Percentiles rank a stretch among this genome's conserved stretches.
Evolutionary conservation across 1,140 invertebrate genomes (phyloP).

Genomic region (Drosophila lacertosa): DNA sequence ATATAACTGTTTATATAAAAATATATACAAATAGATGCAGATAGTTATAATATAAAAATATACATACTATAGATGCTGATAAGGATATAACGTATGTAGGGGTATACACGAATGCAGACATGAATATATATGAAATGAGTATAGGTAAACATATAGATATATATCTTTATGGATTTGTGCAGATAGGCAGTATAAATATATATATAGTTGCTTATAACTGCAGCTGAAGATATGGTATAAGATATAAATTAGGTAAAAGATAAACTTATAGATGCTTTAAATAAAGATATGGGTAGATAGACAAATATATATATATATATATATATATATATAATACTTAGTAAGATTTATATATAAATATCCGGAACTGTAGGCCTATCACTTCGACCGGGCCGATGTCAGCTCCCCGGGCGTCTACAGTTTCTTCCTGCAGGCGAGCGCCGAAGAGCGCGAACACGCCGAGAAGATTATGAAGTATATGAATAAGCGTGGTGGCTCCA

Average conservation of each 20-base stretch:
- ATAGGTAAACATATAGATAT: too few relatives aligned
- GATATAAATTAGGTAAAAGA: not conserved
- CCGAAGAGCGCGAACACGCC: conserved; percentile 92
- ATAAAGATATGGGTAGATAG: not conserved
- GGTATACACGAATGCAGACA: too few relatives aligned
- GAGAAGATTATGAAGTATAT: conserved; percentile 91
- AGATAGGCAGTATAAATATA: too few relatives aligned
- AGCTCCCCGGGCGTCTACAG: conserved; percentile 89
- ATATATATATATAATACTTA: not conserved
- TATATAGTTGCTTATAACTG: too few relatives aligned
- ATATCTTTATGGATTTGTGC: too few relatives aligned
- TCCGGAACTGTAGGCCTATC: conserved; percentile 86
- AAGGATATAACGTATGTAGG: not conserved
- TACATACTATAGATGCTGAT: not conserved
- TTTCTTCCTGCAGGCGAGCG: conserved; percentile 89
- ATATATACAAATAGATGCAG: not conserved
- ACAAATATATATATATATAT: not conserved
- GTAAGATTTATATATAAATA: not conserved
- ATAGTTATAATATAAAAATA: not conserved
- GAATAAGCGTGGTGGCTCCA: conserved; percentile 91
- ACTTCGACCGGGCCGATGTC: conserved; percentile 92
- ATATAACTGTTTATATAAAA: not conserved
- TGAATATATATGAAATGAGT: too few relatives aligned
- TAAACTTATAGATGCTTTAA: not conserved
- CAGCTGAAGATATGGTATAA: not conserved